phyloP scores from a whole-genome alignment of 1,140 invertebrate species.

The Trinorchestia longiramus region DNA sequence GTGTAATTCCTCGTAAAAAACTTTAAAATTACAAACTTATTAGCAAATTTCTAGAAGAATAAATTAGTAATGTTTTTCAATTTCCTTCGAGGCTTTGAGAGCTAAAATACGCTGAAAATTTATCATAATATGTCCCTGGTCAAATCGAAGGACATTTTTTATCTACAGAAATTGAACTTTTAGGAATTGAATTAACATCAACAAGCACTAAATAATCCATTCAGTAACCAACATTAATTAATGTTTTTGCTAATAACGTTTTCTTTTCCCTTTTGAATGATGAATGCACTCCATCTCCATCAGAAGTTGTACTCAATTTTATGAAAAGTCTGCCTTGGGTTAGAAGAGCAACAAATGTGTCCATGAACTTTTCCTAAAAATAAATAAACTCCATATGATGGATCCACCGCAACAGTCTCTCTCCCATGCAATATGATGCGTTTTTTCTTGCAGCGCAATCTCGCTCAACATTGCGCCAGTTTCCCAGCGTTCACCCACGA shows the following conservation, averaged over 20 bases:
- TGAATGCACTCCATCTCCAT: not conserved
- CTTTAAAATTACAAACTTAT: not conserved
- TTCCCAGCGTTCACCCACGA: not conserved
- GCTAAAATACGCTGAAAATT: not conserved
- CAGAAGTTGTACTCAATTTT: not conserved
- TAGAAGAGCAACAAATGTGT: not conserved
- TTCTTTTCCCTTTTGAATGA: not conserved
- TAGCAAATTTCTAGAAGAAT: too few species aligned
- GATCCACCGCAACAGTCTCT: not conserved
- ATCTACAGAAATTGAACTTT: not conserved
- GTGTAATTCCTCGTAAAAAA: not conserved
- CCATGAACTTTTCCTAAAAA: not conserved
- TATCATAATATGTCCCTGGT: not conserved
- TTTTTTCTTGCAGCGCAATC: not conserved
- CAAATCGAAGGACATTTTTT: not conserved
- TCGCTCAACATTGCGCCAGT: not conserved
- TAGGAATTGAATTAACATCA: not conserved
- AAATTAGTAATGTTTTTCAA: too few species aligned
- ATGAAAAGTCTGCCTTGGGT: not conserved
- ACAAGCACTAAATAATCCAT: not conserved
- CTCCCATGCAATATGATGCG: not conserved
- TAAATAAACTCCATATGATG: not conserved
- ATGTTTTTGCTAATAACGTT: not conserved
- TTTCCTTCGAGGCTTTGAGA: too few species aligned
- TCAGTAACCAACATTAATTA: not conserved